Evolutionary conservation across 2,113 vertebrate genomes (phyloP), one percentile per base, ranked within the genome.

Genomic region (Picathartes gymnocephalus): DNA sequence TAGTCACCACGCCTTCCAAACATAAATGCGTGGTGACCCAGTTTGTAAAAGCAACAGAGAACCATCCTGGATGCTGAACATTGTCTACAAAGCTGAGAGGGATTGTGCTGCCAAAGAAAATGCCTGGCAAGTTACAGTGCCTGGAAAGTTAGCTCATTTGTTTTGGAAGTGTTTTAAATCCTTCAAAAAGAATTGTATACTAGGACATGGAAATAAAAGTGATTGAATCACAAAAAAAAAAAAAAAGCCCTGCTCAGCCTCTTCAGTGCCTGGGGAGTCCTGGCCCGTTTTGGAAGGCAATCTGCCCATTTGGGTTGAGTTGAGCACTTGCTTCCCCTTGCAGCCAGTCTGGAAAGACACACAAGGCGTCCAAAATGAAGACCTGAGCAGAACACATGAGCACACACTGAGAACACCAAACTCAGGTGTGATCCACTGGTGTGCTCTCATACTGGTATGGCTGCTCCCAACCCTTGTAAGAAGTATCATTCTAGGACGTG

Each of bases 71-170:
- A 48, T 68, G 69, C 37, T 56, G 51, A 31, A 51, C 9, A 4
- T 40, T 66, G 60, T 61, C 86, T 81, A 51, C 61, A 81, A 40
- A 72, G 37, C 81, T 79, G 53, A 69, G 83, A 53, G 53, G 28
- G 57, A 48, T 69, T 84, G 80, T 79, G 40, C 76, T 93, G 71
- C 68, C 88, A 88, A 64, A 42, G 80, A 86, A 86, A 90, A 70
- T 37, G 82, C 31, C 80, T 93, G 92, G 80, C 81, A 71, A 56
- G 57, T 78, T 79, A 19, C 44, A 58, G 66, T 27, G 74, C 37
- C 80, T 91, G 89, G 81, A 92, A 89, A 82, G 79, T 91, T 93
- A 72, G 40, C 53, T 87, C 62, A 39, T 91, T 85, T 73, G 4
- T 69, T 95, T 72, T 86, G 69, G 81, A 81, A 87, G 24, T 33